A percentile compares a stretch with the other conserved stretches of the same genome.
Evolutionary conservation across 2,113 vertebrate species (phyloP).

Genomic region (Orcinus orca): DNA sequence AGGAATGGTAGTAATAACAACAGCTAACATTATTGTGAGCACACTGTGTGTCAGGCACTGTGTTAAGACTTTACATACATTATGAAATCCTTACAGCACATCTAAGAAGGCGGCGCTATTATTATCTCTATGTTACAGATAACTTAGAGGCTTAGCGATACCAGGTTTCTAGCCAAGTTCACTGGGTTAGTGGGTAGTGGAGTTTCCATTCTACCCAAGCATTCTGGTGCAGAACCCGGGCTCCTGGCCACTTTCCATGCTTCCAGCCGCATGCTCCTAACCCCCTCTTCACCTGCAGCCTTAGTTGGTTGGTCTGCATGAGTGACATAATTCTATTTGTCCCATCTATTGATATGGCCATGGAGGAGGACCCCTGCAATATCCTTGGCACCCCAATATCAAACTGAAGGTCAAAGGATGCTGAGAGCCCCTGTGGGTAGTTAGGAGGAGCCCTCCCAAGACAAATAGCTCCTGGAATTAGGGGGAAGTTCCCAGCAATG

Average conservation of each 20-base stretch:
- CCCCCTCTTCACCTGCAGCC: background rate
- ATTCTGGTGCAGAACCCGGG: background rate
- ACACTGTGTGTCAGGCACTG: too few species aligned
- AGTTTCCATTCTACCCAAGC: background rate
- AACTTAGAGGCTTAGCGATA: background rate
- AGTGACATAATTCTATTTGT: background rate
- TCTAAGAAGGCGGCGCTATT: background rate
- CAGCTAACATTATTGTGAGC: fast-evolving
- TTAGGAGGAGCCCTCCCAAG: background rate
- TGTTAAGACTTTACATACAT: background rate
- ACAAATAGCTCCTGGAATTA: background rate
- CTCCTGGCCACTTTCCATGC: background rate
- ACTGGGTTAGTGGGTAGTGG: background rate
- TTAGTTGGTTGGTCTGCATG: too few species aligned
- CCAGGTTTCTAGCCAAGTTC: background rate
- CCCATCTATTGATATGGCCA: background rate
- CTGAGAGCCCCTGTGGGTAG: background rate
- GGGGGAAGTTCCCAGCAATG: background rate
- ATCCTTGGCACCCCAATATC: background rate
- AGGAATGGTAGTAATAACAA: background rate
- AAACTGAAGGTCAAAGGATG: background rate
- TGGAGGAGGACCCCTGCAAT: background rate
- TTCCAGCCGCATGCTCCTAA: background rate
- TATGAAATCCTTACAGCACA: background rate
- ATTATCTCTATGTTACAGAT: background rate